Percentiles rank a stretch among this genome's conserved stretches.
Evolutionary conservation across 2,888 invertebrate genomes (phyloP).

Genomic region (Monoplex corrugatus): DNA sequence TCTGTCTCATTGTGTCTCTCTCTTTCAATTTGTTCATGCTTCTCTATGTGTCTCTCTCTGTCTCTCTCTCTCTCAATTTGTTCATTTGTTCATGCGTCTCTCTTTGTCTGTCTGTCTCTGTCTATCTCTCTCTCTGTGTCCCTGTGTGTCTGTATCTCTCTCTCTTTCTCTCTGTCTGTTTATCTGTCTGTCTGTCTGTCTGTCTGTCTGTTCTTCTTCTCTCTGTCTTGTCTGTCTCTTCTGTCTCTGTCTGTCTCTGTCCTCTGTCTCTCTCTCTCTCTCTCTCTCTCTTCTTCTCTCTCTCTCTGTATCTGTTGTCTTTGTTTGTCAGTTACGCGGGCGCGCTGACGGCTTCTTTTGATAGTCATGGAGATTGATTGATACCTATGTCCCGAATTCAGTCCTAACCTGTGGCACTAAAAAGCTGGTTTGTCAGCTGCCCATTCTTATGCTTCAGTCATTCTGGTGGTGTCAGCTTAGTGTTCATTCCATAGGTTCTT

Average conservation of each 20-base stretch:
- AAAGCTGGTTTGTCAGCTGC: neutral
- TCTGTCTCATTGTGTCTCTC: too few species aligned
- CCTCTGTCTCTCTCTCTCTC: neutral
- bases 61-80: neutral
- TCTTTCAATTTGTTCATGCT: neutral
- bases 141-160: neutral
- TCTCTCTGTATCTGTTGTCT: neutral
- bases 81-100: neutral
- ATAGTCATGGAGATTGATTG: neutral
- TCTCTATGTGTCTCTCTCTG: neutral
- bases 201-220: neutral
- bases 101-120: neutral
- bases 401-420: neutral
- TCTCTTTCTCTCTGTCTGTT: neutral
- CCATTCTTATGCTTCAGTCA: neutral
- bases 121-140: neutral
- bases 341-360: too few species aligned
- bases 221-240: neutral
- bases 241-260: neutral
- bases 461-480: neutral
- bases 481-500: neutral
- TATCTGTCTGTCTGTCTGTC: neutral
- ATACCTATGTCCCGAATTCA: neutral
- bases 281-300: neutral
- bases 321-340: neutral